A percentile compares a stretch with the other conserved stretches of the same genome.
These are phyloP conservation scores for Acanthisitta chloris DNA, from an alignment of 2,113 vertebrate genomes.

Conservation along the genomic window DNA sequence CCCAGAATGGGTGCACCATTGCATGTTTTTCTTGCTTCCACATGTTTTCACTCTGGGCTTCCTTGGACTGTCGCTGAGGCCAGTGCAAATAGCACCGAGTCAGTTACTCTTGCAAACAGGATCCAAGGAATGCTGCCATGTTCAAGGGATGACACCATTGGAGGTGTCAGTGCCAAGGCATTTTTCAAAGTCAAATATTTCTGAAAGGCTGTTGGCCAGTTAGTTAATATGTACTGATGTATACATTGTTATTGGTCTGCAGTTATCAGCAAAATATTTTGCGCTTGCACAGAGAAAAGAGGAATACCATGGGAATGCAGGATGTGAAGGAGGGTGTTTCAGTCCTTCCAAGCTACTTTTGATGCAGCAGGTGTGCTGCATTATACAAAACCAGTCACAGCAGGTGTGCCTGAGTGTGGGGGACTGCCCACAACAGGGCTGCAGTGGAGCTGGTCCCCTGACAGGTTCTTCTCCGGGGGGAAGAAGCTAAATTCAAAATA, in stretches of 20 bases:
- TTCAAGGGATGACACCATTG: not conserved
- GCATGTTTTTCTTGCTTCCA: not conserved
- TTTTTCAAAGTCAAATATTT: slow-evolving; percentile 29
- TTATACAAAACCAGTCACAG: not conserved
- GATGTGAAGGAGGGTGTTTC: not conserved
- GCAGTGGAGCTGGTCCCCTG: not conserved
- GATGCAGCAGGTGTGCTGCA: not conserved
- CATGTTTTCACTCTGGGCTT: not conserved
- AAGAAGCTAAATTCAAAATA: not conserved
- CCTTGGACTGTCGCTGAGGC: not conserved
- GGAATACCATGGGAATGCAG: not conserved
- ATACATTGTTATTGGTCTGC: not conserved
- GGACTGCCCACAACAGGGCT: not conserved
- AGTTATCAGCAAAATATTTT: not conserved
- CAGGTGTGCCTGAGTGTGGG: not conserved
- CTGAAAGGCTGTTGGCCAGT: not conserved
- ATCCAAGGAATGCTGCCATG: not conserved
- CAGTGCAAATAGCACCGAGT: not conserved
- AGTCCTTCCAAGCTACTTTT: not conserved
- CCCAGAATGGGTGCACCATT: not conserved
- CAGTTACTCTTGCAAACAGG: not conserved
- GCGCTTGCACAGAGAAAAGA: not conserved
- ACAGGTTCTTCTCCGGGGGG: not conserved
- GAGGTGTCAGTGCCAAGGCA: not conserved
- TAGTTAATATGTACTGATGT: slow-evolving; percentile 17